Conservation (phyloP, 2,888 invertebrate species). For the Leptogaster cylindrica region DNA sequence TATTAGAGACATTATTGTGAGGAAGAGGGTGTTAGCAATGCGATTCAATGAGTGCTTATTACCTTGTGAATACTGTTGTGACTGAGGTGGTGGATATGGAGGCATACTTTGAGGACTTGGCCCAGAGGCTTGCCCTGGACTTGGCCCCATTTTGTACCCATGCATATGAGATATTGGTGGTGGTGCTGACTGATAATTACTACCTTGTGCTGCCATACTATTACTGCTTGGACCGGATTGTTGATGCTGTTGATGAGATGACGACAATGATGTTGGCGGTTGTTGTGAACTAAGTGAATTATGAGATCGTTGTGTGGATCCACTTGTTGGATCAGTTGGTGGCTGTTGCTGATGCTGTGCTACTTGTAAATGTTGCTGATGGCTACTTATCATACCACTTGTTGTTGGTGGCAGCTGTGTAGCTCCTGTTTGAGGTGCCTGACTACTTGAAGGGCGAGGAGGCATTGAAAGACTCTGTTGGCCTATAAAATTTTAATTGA, state of each 20-base stretch:
- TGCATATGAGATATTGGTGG: constrained; percentile 59
- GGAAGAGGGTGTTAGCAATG: constrained; percentile 4
- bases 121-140: constrained; percentile 66
- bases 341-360: constrained; percentile 43
- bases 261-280: constrained; percentile 61
- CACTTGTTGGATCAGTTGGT: constrained; percentile 42
- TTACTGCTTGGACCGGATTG: constrained; percentile 57
- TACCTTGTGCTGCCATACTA: constrained; percentile 57
- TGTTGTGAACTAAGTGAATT: constrained; percentile 23
- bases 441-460: constrained; percentile 89
- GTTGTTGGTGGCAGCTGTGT: constrained; percentile 54
- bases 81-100: constrained; percentile 64
- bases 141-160: constrained; percentile 70
- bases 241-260: constrained; percentile 52
- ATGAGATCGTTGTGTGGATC: constrained; percentile 39
- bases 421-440: constrained; percentile 68
- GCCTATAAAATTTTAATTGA: constrained; percentile 63
- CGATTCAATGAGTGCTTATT: constrained; percentile 41
- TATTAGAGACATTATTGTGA: not conserved
- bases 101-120: constrained; percentile 63
- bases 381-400: constrained; percentile 46
- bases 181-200: constrained; percentile 50
- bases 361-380: constrained; percentile 58
- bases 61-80: constrained; percentile 67
- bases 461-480: constrained; percentile 96